Base-by-base conservation (phyloP, 1,140 invertebrate species). In the Scaptomyza graminum region DNA sequence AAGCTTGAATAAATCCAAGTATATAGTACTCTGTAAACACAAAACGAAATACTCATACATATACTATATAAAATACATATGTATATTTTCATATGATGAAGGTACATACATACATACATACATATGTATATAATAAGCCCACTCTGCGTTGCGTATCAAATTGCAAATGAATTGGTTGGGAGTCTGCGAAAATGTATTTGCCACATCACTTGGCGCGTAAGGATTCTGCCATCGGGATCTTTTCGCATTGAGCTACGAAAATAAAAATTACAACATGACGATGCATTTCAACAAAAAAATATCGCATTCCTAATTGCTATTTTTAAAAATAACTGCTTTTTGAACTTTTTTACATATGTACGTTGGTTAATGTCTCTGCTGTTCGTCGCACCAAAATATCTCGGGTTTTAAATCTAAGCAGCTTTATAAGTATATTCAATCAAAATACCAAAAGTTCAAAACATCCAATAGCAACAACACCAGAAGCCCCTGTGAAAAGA, bases 91-190 rank as follows among this genome's bases (percentile, higher is more conserved):
- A 50, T 49, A 39, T 51, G 28, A 28, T 28, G 28, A 28, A 6
- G 0, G 1, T 34, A 34, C 8, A 11, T 34, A n/a, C n/a, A n/a
- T n/a, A n/a, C n/a, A n/a, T n/a, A n/a, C n/a, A n/a, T n/a, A n/a
- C n/a, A n/a, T n/a, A n/a, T n/a, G n/a, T n/a, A 34, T 34, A 34
- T 1, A 69, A 63, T 69, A 49, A 69, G 55, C 59, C 28, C 66
- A 69, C 50, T 41, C 41, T 37, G n/a, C 43, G 49, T 55, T 31
- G 50, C 57, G 54, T 72, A 72, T 72, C 63, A 55, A 55, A 43
- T 72, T 72, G 55, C 69, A 72, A 55, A 56, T 67, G 56, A 66
- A 67, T 67, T 61, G 49, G 60, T 72, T 60, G 56, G 60, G 47
- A 39, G 13, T 72, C 49, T 51, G 69, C 46, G 63, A 72, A 72